A percentile compares a stretch with the other conserved stretches of the same genome.
These are phyloP conservation scores for Erebia aethiops DNA, from an alignment of 2,888 invertebrate species.

Conservation along the genomic window DNA sequence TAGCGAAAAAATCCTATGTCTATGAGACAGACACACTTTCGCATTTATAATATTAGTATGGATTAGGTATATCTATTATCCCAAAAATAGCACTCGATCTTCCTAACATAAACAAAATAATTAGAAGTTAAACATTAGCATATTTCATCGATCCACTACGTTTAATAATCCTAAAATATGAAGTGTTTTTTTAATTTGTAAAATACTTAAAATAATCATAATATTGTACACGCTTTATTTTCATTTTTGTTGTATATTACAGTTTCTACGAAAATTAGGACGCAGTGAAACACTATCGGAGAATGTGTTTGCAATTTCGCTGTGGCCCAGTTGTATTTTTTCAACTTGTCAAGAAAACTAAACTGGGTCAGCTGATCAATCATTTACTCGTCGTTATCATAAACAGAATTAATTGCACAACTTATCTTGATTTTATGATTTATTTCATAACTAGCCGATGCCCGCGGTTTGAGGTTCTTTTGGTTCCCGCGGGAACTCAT, in stretches of 20 bases:
- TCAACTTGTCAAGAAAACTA: conserved; percentile 67
- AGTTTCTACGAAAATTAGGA: conserved; percentile 22
- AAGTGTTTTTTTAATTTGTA: background rate
- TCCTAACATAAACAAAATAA: background rate
- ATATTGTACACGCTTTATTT: background rate
- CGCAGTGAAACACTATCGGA: conserved; percentile 30
- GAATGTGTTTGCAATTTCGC: conserved; percentile 45
- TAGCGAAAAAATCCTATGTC: too few species aligned
- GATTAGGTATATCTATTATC: too few species aligned
- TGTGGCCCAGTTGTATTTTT: conserved; percentile 66
- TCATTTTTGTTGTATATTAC: background rate
- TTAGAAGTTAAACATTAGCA: background rate
- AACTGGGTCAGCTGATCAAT: conserved; percentile 73
- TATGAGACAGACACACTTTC: too few species aligned
- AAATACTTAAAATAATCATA: background rate
- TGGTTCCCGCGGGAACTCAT: too few species aligned
- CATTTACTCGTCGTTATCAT: conserved; percentile 60
- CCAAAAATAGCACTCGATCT: background rate
- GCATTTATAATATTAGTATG: too few species aligned
- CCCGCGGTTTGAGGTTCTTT: too few species aligned
- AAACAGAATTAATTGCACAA: conserved; percentile 60
- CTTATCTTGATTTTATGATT: conserved; percentile 40
- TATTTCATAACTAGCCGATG: background rate
- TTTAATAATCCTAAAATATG: background rate
- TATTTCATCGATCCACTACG: background rate